Evolutionary conservation across 2,797 vertebrate species (phyloP).

Genomic region (Brachyalestes nurse): DNA sequence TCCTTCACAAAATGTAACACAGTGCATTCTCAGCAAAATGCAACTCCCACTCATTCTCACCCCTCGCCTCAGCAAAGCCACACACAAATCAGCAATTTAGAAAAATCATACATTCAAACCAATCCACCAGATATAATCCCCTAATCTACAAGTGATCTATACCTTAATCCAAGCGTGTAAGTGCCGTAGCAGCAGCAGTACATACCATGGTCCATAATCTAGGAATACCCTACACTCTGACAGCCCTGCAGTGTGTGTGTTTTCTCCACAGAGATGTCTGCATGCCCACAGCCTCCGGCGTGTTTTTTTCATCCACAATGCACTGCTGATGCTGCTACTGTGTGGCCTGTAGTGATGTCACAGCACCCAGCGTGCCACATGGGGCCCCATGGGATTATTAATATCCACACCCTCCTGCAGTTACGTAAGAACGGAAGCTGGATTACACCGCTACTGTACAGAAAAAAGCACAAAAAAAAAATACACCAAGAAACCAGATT

Average conservation of each 20-base stretch:
- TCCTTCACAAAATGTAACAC: background rate
- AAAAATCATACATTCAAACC: background rate
- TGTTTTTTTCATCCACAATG: slow-evolving; percentile 66
- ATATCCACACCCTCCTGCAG: slow-evolving; percentile 74
- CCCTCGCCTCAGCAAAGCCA: background rate
- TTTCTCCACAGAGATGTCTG: slow-evolving; percentile 61
- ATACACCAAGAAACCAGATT: slow-evolving; percentile 16
- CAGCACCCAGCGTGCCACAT: slow-evolving; percentile 60
- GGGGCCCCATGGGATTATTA: slow-evolving; percentile 75
- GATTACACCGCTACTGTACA: slow-evolving; percentile 72
- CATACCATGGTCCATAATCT: slow-evolving; percentile 49
- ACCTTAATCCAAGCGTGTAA: slow-evolving; percentile 33
- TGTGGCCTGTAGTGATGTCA: slow-evolving; percentile 71
- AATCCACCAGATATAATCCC: slow-evolving; percentile 5
- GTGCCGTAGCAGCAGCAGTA: background rate
- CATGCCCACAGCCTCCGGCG: slow-evolving; percentile 70
- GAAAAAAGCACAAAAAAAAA: slow-evolving; percentile 34
- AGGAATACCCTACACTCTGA: slow-evolving; percentile 43
- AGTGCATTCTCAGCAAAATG: background rate
- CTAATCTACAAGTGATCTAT: slow-evolving; percentile 28
- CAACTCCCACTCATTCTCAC: background rate
- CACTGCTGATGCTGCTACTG: slow-evolving; percentile 66
- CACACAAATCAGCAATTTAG: slow-evolving; percentile 14
- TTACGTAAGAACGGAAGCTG: slow-evolving; percentile 78
- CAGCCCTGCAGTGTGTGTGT: slow-evolving; percentile 51